Conservation (phyloP, 2,113 vertebrate species). For the Gasterosteus nipponicus region DNA sequence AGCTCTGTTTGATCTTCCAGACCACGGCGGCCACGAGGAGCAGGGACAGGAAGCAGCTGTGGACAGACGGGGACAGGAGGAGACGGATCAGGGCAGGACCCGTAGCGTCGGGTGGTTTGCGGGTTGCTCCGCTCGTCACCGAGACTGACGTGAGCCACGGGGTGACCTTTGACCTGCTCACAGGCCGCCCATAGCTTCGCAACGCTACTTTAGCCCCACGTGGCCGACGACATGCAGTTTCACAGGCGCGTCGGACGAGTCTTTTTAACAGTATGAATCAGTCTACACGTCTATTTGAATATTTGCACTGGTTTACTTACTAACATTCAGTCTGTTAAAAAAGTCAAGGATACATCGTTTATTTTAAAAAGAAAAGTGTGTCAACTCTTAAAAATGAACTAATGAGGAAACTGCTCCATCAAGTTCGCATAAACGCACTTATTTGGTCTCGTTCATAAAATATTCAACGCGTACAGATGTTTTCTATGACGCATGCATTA, state of each 20-base stretch:
- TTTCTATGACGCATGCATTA: background rate
- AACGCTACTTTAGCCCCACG: background rate
- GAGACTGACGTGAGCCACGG: background rate
- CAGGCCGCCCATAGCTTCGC: background rate
- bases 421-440: background rate
- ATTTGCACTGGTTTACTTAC: background rate
- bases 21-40: conserved; percentile 95
- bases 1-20: conserved; percentile 98
- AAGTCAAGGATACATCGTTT: background rate
- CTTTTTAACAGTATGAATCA: no score
- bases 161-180: background rate
- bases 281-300: background rate
- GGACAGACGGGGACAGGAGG: conserved; percentile 35
- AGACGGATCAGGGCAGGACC: background rate
- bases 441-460: background rate
- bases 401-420: background rate
- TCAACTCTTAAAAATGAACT: background rate
- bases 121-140: no score
- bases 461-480: background rate
- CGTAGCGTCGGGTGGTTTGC: no score
- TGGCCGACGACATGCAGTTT: background rate
- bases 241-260: background rate
- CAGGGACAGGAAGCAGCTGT: conserved; percentile 94
- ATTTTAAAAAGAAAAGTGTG: background rate
- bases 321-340: background rate